These are phyloP conservation scores for Oncorhynchus keta DNA, from an alignment of 2,113 vertebrate genomes.

Conservation along the genomic window DNA sequence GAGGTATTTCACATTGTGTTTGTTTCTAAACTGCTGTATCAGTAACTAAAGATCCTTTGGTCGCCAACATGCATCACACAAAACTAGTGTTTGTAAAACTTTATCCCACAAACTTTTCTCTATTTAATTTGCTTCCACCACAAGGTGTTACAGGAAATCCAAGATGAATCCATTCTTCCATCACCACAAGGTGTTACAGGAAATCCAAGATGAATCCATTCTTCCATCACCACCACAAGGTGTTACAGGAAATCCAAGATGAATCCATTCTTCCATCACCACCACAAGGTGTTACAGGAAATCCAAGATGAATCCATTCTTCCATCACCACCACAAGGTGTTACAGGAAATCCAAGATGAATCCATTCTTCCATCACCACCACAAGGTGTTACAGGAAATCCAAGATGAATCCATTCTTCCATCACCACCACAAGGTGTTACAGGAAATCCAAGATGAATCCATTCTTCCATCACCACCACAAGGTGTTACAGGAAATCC, in stretches of 20 bases:
- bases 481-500: background rate
- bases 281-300: background rate
- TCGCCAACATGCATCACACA: no score
- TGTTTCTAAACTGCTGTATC: no score
- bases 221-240: background rate
- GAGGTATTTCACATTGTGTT: no score
- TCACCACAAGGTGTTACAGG: background rate
- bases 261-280: conserved; percentile 6
- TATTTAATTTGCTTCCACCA: no score
- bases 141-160: no score
- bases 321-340: background rate
- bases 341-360: background rate
- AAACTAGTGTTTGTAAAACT: no score
- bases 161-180: background rate
- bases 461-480: background rate
- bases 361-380: conserved; percentile 4
- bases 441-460: background rate
- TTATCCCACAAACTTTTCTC: no score
- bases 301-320: background rate
- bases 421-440: background rate
- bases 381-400: background rate
- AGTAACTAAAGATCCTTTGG: no score
- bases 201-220: background rate
- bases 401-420: background rate
- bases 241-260: background rate